Conservation (phyloP, 1,140 invertebrate species). For the Capitella teleta region DNA sequence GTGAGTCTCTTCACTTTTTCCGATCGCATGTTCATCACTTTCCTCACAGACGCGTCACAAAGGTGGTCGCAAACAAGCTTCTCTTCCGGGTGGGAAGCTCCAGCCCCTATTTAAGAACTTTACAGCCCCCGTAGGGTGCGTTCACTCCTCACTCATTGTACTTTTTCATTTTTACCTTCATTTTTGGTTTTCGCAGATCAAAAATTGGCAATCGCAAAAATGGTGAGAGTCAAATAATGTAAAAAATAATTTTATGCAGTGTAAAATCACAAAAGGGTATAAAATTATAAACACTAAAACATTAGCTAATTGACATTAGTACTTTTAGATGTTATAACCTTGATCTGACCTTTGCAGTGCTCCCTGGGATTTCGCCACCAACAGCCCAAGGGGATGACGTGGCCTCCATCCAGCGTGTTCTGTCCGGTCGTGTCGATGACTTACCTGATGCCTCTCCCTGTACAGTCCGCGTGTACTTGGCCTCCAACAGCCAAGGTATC, state of each 20-base stretch:
- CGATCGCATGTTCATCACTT: too few relatives aligned
- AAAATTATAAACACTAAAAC: not conserved
- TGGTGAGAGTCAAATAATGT: too few relatives aligned
- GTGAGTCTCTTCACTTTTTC: too few relatives aligned
- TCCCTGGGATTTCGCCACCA: not conserved
- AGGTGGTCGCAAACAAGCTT: constrained; percentile 1
- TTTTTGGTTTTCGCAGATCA: too few relatives aligned
- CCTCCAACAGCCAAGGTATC: constrained; percentile 31
- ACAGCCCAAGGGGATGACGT: not conserved
- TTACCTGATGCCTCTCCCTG: constrained; percentile 22
- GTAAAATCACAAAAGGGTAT: too few relatives aligned
- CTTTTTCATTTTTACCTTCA: too few relatives aligned
- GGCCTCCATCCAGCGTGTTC: constrained; percentile 7
- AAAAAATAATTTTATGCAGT: too few relatives aligned
- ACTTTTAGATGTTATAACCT: not conserved
- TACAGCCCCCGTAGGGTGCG: not conserved
- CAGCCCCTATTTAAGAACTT: constrained; percentile 10
- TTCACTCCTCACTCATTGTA: too few relatives aligned
- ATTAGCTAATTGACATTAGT: not conserved
- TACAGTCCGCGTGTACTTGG: constrained; percentile 29
- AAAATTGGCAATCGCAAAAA: too few relatives aligned
- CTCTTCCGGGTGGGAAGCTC: constrained; percentile 10
- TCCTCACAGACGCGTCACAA: not conserved
- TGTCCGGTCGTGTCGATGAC: constrained; percentile 22
- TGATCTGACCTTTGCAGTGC: not conserved